Evolutionary conservation across 2,113 vertebrate genomes (phyloP), one percentile per base, ranked within the genome.

Genomic region (Suricata suricatta): DNA sequence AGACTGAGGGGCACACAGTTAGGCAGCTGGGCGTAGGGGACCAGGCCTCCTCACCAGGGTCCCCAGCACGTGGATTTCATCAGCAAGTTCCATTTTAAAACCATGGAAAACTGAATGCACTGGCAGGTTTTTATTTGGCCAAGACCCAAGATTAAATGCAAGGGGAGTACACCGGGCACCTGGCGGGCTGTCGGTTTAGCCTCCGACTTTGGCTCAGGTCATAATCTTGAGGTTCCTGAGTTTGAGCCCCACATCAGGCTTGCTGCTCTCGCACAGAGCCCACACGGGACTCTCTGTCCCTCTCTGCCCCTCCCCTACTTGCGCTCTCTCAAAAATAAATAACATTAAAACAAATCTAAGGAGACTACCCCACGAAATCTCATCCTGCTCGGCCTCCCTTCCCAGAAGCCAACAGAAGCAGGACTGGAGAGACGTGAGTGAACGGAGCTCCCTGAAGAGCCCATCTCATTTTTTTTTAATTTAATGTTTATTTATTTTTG

Each of bases 1-100:
- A 29, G 17, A 1, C 27, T 0, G 6, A 31, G 0, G 8, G 13
- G 44, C 44, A 13, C 9, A 31, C 8, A 21, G 2, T 27, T 10
- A 69, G 68, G 60, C 1, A 21, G 15, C 27, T 23, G 27, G 82
- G 23, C 19, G 23, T 21, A n/a, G 17, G 3, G 21, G 44, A 21
- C 8, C 9, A 9, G 23, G 11, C 5, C 19, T 23, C 85, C n/a
- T 54, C 15, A 12, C 44, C n/a, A 2, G 0, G 50, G 8, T 35
- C 35, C 35, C 74, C 7, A 44, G 23, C 33, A 63, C 0, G 4
- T 29, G 17, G 27, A 60, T 72, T 35, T 82, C 88, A 25, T 13
- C 7, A 10, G 3, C 74, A 47, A 33, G 41, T 47, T 52, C 74
- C n/a, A 0, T 29, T 52, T 74, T 38, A 9, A 69, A 52, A 81